Percentiles rank a stretch among this genome's conserved stretches.
Conservation (phyloP, 2,113 vertebrate genomes). For the Neotoma lepida region DNA sequence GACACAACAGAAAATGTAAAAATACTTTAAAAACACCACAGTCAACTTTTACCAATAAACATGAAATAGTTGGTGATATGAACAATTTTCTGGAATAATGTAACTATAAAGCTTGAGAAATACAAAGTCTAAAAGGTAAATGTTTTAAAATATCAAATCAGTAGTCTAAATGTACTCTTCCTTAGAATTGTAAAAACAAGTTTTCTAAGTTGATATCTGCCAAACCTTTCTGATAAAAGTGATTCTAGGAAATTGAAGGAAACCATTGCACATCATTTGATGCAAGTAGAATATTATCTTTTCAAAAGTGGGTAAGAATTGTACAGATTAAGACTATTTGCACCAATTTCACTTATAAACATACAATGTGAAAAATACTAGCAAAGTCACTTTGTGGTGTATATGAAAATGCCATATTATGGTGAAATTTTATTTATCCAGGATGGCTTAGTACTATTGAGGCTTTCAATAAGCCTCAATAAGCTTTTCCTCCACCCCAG, state of each 20-base stretch:
- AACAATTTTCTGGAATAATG: conserved; percentile 13
- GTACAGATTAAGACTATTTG: background rate
- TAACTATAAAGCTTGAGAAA: background rate
- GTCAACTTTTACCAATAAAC: background rate
- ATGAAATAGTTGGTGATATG: background rate
- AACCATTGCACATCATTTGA: background rate
- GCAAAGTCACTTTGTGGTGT: background rate
- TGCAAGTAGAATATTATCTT: background rate
- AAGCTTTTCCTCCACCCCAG: background rate
- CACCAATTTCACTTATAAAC: background rate
- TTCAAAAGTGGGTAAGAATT: background rate
- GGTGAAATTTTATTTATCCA: conserved; percentile 12
- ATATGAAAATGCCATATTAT: background rate
- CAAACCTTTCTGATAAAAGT: conserved; percentile 6
- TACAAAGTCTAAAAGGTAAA: background rate
- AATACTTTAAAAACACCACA: conserved; percentile 20
- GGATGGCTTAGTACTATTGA: background rate
- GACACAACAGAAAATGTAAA: background rate
- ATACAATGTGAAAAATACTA: background rate
- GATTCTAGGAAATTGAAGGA: conserved; percentile 3
- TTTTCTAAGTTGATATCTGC: background rate
- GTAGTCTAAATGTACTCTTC: background rate
- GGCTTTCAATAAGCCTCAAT: conserved; percentile 18
- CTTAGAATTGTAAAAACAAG: background rate
- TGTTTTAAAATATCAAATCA: background rate